Conservation (phyloP, 2,888 invertebrate species). For the Temnothorax rugatulus region DNA sequence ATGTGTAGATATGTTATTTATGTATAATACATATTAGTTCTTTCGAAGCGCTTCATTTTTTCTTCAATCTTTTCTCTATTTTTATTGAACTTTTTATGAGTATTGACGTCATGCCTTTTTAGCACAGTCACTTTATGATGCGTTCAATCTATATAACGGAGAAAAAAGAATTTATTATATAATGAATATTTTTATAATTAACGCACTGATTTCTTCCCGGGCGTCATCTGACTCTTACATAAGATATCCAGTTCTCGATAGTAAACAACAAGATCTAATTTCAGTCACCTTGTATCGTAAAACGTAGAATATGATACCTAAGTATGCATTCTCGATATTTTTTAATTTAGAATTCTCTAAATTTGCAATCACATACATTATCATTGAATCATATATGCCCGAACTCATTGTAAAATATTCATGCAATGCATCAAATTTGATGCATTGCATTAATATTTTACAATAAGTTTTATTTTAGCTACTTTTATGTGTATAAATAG, state of each 20-base stretch:
- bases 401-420: not conserved
- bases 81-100: not conserved
- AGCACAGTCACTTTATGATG: not conserved
- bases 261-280: slow-evolving; percentile 64
- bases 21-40: not conserved
- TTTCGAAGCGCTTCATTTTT: not conserved
- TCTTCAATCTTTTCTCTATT: not conserved
- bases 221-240: slow-evolving; percentile 13
- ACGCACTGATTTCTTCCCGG: not conserved
- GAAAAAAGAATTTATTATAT: not conserved
- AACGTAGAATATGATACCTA: not conserved
- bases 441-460: not conserved
- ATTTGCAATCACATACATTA: not conserved
- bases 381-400: not conserved
- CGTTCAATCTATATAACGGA: not conserved
- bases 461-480: slow-evolving; percentile 11
- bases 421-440: too few relatives aligned
- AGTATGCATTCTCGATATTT: not conserved
- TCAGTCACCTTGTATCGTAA: slow-evolving; percentile 56
- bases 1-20: not conserved
- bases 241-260: slow-evolving; percentile 61
- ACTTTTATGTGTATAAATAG: not conserved
- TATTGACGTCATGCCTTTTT: not conserved
- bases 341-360: not conserved
- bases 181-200: not conserved